Percentiles rank a stretch among this genome's conserved stretches.
phyloP scores from a whole-genome alignment of 2,888 invertebrate genomes.

The Tachina grossa region DNA sequence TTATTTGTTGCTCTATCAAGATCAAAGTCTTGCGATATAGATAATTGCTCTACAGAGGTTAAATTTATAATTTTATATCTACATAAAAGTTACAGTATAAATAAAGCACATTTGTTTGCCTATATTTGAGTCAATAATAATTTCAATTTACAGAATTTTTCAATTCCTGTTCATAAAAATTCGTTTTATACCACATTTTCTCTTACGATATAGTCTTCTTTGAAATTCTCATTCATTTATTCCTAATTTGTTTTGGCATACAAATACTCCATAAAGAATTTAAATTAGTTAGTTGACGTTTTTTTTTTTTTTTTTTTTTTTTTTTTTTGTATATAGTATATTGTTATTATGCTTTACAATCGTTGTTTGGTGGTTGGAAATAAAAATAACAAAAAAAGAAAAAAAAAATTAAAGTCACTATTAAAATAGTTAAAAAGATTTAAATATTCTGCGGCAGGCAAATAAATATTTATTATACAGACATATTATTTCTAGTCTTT shows the following conservation, averaged over 20 bases:
- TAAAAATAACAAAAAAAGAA: background rate
- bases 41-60: constrained; percentile 73
- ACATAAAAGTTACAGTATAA: constrained; percentile 26
- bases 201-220: constrained; percentile 17
- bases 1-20: constrained; percentile 70
- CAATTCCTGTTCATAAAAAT: constrained; percentile 27
- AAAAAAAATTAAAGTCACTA: constrained; percentile 54
- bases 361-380: background rate
- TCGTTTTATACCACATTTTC: background rate
- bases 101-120: constrained; percentile 43
- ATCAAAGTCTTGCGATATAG: constrained; percentile 74
- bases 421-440: constrained; percentile 68
- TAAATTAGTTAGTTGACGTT: constrained; percentile 64
- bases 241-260: constrained; percentile 70
- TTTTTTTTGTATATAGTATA: background rate
- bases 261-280: constrained; percentile 69
- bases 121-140: constrained; percentile 71
- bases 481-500: background rate
- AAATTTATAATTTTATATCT: constrained; percentile 65
- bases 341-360: background rate
- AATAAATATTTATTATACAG: constrained; percentile 46
- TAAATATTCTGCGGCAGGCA: constrained; percentile 55
- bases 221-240: constrained; percentile 58
- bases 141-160: constrained; percentile 69
- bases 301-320: background rate